A percentile compares a stretch with the other conserved stretches of the same genome.
Evolutionary conservation across 2,888 invertebrate genomes (phyloP).

Genomic region (Agrotis exclamationis): DNA sequence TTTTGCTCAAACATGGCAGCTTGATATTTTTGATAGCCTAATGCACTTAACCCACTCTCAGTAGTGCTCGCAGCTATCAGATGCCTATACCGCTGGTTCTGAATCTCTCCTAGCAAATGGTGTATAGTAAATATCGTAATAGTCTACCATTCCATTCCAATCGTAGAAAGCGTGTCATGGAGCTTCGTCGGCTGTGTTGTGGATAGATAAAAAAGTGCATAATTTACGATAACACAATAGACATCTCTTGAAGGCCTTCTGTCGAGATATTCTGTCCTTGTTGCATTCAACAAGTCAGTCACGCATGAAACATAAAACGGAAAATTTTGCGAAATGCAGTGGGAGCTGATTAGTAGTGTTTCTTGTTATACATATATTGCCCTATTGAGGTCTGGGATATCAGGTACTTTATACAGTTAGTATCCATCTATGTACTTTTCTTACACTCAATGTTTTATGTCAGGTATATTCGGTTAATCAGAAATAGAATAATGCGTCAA

Average conservation of each 20-base stretch:
- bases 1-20: conserved; percentile 10
- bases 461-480: not conserved
- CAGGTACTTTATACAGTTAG: not conserved
- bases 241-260: conserved; percentile 78
- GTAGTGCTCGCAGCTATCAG: conserved; percentile 42
- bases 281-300: conserved; percentile 72
- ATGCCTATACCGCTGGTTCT: conserved; percentile 40
- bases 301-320: conserved; percentile 64
- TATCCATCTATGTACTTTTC: not conserved
- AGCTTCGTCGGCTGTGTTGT: conserved; percentile 73
- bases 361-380: conserved; percentile 16
- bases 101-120: conserved; percentile 53
- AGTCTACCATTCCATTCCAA: conserved; percentile 67
- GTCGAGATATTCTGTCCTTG: conserved; percentile 72
- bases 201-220: conserved; percentile 80
- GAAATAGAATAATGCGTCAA: too few relatives aligned
- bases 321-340: conserved; percentile 54
- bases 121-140: conserved; percentile 58
- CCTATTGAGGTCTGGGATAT: not conserved
- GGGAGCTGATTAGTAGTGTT: conserved; percentile 30
- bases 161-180: conserved; percentile 85
- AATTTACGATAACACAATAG: conserved; percentile 81
- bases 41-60: conserved; percentile 50
- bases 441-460: not conserved
- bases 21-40: conserved; percentile 34